These are phyloP conservation scores for Chrysopa pallens DNA, from an alignment of 1,140 invertebrate species.

Conservation along the genomic window DNA sequence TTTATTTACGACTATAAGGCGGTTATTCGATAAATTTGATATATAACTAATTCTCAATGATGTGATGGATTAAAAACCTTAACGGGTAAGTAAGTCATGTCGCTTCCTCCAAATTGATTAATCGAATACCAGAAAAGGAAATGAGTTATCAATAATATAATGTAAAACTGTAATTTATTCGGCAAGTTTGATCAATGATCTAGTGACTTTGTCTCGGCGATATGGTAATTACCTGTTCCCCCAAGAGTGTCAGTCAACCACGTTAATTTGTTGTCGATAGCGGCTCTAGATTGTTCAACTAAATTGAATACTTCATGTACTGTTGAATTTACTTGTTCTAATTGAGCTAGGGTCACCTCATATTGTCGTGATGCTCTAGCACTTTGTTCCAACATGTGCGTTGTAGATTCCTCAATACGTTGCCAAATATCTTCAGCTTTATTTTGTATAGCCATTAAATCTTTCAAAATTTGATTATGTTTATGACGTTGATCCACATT, in stretches of 20 bases:
- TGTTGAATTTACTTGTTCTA: slow-evolving; percentile 39
- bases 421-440: slow-evolving; percentile 32
- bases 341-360: slow-evolving; percentile 31
- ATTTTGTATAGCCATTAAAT: slow-evolving; percentile 33
- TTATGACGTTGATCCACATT: slow-evolving; percentile 24
- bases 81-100: too few species aligned
- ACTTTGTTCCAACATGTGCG: slow-evolving; percentile 33
- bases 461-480: slow-evolving; percentile 33
- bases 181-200: too few species aligned
- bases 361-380: slow-evolving; percentile 31
- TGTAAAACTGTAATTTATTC: too few species aligned
- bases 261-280: slow-evolving; percentile 31
- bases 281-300: slow-evolving; percentile 26
- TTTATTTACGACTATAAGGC: too few species aligned
- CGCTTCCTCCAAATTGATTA: too few species aligned
- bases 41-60: too few species aligned
- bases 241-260: slow-evolving; percentile 37
- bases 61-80: too few species aligned
- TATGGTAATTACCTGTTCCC: slow-evolving; percentile 25
- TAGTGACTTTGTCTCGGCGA: too few species aligned
- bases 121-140: too few species aligned
- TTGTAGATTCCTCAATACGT: slow-evolving; percentile 32
- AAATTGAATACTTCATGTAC: slow-evolving; percentile 32
- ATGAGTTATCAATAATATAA: too few species aligned
- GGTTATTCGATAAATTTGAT: too few species aligned